Conservation (phyloP, 2,888 invertebrate species). For the Agonopterix alstromeriana region DNA sequence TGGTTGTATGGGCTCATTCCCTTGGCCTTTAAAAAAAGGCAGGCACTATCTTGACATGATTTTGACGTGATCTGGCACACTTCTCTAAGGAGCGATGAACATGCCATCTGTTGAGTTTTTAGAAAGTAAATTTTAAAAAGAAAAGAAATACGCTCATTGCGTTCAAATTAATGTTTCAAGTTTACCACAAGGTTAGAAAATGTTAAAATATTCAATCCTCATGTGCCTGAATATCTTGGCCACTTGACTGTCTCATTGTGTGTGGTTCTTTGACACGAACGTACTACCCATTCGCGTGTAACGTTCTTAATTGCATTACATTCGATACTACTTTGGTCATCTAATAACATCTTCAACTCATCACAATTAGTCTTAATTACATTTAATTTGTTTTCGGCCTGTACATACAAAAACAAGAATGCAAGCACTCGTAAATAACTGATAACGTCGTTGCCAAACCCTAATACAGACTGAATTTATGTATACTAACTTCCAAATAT, state of each 20-base stretch:
- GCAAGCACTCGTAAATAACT: constrained; percentile 30
- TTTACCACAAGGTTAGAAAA: background rate
- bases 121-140: too few relatives aligned
- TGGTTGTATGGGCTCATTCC: too few relatives aligned
- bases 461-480: constrained; percentile 69
- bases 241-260: background rate
- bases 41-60: too few relatives aligned
- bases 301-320: background rate
- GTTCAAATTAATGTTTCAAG: too few relatives aligned
- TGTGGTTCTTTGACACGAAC: too few relatives aligned
- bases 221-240: constrained; percentile 26
- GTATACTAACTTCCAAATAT: constrained; percentile 54
- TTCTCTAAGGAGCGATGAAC: too few relatives aligned
- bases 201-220: constrained; percentile 12
- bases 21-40: too few relatives aligned
- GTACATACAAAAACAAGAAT: constrained; percentile 13
- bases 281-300: too few relatives aligned
- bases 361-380: constrained; percentile 35
- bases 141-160: too few relatives aligned
- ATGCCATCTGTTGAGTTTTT: too few relatives aligned
- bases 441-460: constrained; percentile 70
- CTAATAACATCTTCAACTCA: constrained; percentile 10
- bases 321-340: too few relatives aligned
- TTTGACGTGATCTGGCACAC: too few relatives aligned
- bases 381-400: constrained; percentile 12